phyloP scores from a whole-genome alignment of 1,140 invertebrate species.

The Macrobrachium nipponense region DNA sequence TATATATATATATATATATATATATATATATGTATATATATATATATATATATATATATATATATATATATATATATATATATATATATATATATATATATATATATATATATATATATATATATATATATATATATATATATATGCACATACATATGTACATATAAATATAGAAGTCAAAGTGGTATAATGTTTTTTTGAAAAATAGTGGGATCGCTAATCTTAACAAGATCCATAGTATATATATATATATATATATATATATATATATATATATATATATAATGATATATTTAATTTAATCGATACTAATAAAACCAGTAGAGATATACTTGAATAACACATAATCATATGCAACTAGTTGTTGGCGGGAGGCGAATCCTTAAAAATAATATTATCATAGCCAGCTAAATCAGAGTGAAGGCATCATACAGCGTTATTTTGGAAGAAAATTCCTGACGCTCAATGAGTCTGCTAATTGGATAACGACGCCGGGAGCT shows the following conservation, averaged over 20 bases:
- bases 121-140: conserved; percentile 5
- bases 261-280: neutral
- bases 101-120: conserved; percentile 14
- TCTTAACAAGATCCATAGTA: neutral
- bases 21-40: conserved; percentile 6
- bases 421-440: too few species aligned
- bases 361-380: too few species aligned
- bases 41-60: conserved; percentile 14
- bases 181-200: too few species aligned
- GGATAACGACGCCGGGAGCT: too few species aligned
- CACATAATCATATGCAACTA: too few species aligned
- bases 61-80: conserved; percentile 1
- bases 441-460: too few species aligned
- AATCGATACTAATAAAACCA: too few species aligned
- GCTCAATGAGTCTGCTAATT: too few species aligned
- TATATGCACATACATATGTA: neutral
- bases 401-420: too few species aligned
- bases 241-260: conserved; percentile 20
- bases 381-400: too few species aligned
- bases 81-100: conserved; percentile 11
- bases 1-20: conserved; percentile 15
- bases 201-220: too few species aligned
- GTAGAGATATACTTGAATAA: too few species aligned
- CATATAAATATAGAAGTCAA: neutral
- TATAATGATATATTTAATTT: neutral